Base-by-base conservation (phyloP, 2,888 invertebrate species). In the Rhimphoctona megacephalus region DNA sequence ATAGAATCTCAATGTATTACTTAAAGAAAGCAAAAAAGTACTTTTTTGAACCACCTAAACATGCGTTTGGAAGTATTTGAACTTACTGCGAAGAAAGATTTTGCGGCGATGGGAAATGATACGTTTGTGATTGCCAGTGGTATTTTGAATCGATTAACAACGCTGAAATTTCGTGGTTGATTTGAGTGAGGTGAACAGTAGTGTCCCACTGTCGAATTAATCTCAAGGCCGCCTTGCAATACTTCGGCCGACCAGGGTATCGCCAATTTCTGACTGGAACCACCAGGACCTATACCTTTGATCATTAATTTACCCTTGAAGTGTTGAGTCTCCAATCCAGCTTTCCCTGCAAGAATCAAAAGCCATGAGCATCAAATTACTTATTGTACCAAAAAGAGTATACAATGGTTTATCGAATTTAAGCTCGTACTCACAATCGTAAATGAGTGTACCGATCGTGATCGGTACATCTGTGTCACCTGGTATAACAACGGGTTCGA, bases 81-180 rank as follows among this genome's bases (percentile, higher is more conserved):
- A 9, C 94, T 94, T 94, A 97, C 96, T 93, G 95, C 95, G 95
- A 97, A 97, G 93, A 95, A 95, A 85, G 95, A 94, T 88, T 95
- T 95, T 74, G 96, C 96, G 84, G 96, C 96, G 25, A 95, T 92
- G 8, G 96, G 95, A 89, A 98, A 94, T 11, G 96, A 96, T 66
- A 97, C 95, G 93, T 97, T 97, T 87, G 96, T 96, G 87, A 98
- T 95, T 85, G 96, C 96, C 83, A 98, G 93, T 11, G 97, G 96
- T 89, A 96, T 95, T 91, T 96, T 95, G 93, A 97, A 98, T 90
- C 96, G 96, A 94, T 98, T 98, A 79, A 96, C 96, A 85, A 97
- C 95, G 77, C 95, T 95, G 89, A 97, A 95, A 89, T 95, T 95
- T 85, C 97, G 95, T 87, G 93, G 92, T 85, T 93, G 93, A 88